Conservation (phyloP, 1,140 invertebrate species). For the Trichoplusia ni region DNA sequence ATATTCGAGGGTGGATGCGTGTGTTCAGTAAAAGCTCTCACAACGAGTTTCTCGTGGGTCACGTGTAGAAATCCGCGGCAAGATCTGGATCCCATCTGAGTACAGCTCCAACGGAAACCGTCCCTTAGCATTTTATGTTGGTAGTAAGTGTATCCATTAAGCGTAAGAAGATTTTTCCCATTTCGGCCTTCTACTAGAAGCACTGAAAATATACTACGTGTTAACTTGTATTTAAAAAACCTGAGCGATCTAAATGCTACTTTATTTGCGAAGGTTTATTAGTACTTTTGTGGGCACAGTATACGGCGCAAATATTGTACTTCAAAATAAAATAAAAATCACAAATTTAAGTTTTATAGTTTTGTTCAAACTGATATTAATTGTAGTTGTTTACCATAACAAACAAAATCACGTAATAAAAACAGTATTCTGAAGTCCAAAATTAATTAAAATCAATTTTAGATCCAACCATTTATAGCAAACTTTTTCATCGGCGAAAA, state of each 20-base stretch:
- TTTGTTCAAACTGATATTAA: too few species aligned
- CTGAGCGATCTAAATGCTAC: neutral
- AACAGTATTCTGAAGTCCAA: too few species aligned
- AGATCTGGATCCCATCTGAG: constrained; percentile 74
- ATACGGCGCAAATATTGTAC: too few species aligned
- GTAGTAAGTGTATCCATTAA: constrained; percentile 73
- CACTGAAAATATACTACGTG: constrained; percentile 55
- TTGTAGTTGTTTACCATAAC: too few species aligned
- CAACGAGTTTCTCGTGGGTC: constrained; percentile 64
- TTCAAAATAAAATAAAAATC: too few species aligned
- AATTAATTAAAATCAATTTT: too few species aligned
- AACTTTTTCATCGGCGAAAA: too few species aligned
- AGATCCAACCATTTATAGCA: too few species aligned
- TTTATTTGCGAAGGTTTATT: neutral
- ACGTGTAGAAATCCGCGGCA: constrained; percentile 73
- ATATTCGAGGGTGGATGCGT: constrained; percentile 67
- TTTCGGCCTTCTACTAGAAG: constrained; percentile 68
- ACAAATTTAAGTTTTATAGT: too few species aligned
- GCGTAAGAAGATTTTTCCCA: constrained; percentile 70
- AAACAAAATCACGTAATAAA: too few species aligned
- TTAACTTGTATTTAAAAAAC: constrained; percentile 1
- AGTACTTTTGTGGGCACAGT: too few species aligned
- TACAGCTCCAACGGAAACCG: constrained; percentile 74
- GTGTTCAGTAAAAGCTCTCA: constrained; percentile 65
- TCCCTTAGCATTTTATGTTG: constrained; percentile 68